Base-by-base conservation (phyloP, 2,113 vertebrate species). In the Callochromis pleurospilus region DNA sequence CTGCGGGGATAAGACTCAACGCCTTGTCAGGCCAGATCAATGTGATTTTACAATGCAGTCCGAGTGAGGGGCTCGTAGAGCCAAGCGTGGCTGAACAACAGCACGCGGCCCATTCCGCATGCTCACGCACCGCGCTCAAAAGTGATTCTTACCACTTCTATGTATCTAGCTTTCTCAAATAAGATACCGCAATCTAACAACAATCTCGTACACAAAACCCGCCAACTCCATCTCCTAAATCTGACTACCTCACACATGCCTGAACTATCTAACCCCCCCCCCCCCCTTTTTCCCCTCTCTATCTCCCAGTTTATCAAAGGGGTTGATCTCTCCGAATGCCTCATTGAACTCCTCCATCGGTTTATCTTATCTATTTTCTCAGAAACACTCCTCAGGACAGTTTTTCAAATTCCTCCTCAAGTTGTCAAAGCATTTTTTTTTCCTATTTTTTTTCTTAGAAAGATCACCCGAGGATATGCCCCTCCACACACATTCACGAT, bases 1-100 rank as follows among this genome's bases (percentile, higher is more conserved):
- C 92, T 90, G 93, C 86, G 26, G 94, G 96, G 95, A 95, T 96
- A 96, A 96, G 94, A 95, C 95, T 97, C 95, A 94, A 95, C 93
- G 94, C 96, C 95, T 95, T 96, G 96, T 97, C 96, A 96, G 95
- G 96, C 95, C 94, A 94, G 93, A 96, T 97, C 96, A 97, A 94
- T 92, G 94, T 95, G 95, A 96, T 96, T 95, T 94, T 94, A 94
- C 93, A 95, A 95, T 90, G 90, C 89, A 90, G 95, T 95, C 94
- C 95, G 91, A 94, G 92, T 85, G 90, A 86, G 83, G 70, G 81
- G 77, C 91, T 87, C 65, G 29, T 80, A 91, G 31, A 90, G 92
- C 85, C 89, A 54, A 94, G 86, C 10, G 24, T 79, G 90, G 95
- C 89, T 88, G 89, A 90, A 93, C 93, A 91, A 93, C 88, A 53